These are phyloP conservation scores for Alouatta palliata DNA, from an alignment of 2,113 vertebrate genomes.

Conservation along the genomic window DNA sequence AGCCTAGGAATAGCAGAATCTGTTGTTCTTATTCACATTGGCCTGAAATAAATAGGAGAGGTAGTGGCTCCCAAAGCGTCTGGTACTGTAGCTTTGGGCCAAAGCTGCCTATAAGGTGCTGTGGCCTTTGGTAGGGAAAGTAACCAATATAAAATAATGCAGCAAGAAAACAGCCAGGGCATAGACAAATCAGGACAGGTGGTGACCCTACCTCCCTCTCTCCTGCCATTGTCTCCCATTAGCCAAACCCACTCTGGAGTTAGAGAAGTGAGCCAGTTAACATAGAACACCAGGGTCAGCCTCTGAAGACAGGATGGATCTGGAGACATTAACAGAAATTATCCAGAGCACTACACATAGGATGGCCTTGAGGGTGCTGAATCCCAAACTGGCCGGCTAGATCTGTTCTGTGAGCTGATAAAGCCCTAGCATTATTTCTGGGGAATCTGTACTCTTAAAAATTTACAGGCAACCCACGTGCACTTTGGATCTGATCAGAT, in stretches of 20 bases:
- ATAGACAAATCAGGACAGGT: background rate
- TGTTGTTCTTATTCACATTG: too few species aligned
- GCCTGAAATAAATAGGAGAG: too few species aligned
- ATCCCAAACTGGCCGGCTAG: background rate
- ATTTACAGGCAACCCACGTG: background rate
- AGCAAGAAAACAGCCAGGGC: background rate
- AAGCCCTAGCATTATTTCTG: background rate
- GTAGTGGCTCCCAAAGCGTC: too few species aligned
- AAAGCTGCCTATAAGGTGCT: too few species aligned
- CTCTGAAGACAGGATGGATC: background rate
- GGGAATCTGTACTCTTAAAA: background rate
- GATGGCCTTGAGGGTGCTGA: background rate
- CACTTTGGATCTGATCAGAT: background rate
- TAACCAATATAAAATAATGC: background rate
- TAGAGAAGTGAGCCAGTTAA: background rate
- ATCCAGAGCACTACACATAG: background rate
- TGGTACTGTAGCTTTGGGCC: too few species aligned
- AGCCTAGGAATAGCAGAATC: too few species aligned
- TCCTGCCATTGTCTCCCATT: background rate
- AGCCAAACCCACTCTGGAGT: background rate
- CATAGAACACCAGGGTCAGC: background rate
- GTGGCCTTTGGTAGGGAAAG: too few species aligned
- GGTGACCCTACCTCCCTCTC: too few species aligned
- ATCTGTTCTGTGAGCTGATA: background rate
- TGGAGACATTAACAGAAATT: background rate